Percentiles rank a stretch among this genome's conserved stretches.
These are phyloP conservation scores for Coelopa frigida DNA, from an alignment of 1,140 invertebrate species.

Conservation along the genomic window DNA sequence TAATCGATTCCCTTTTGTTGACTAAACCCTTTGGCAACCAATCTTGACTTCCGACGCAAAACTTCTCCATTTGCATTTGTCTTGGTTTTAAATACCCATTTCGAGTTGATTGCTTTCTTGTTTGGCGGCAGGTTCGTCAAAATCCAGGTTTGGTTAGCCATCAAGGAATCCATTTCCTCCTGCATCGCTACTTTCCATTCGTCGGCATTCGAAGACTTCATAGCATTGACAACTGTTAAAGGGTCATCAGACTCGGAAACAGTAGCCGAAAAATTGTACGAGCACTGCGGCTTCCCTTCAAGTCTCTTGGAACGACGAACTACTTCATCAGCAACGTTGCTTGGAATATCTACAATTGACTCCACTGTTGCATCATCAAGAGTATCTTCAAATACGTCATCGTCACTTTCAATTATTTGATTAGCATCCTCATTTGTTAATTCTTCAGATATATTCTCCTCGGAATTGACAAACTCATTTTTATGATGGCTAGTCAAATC, in stretches of 20 bases:
- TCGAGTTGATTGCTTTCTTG: slow-evolving; percentile 17
- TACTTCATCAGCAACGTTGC: too few species aligned
- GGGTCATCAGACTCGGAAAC: background rate
- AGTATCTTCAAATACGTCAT: background rate
- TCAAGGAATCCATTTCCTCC: background rate
- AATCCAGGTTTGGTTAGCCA: slow-evolving; percentile 14
- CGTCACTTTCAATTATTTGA: background rate
- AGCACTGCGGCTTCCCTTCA: background rate
- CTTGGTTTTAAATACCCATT: slow-evolving; percentile 22
- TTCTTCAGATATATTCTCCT: background rate
- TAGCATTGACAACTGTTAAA: background rate
- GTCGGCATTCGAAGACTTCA: background rate
- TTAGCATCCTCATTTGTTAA: background rate
- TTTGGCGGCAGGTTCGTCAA: slow-evolving; percentile 12
- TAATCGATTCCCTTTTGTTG: too few species aligned
- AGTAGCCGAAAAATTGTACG: background rate
- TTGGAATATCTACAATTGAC: background rate
- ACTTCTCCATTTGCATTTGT: slow-evolving; percentile 5
- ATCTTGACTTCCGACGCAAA: slow-evolving; percentile 16
- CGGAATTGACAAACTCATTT: background rate
- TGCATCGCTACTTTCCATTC: background rate
- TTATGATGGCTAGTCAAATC: background rate
- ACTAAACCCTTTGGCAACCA: slow-evolving; percentile 44
- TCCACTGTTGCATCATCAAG: background rate
- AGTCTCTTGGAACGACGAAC: too few species aligned